Conservation (phyloP, 2,113 vertebrate genomes). For the Pampusana beccarii region DNA sequence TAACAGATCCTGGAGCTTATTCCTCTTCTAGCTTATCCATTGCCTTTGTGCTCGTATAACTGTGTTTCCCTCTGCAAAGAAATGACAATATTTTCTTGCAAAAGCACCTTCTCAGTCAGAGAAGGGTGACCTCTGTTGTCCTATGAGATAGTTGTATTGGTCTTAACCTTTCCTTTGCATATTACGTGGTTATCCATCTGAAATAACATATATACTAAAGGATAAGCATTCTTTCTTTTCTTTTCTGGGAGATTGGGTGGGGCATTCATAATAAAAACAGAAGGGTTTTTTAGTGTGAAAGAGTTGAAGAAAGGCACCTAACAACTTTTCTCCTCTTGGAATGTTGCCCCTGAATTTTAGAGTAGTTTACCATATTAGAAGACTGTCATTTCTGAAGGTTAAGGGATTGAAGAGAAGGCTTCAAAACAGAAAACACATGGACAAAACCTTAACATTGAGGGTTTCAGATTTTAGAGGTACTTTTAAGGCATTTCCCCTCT, state of each 20-base stretch:
- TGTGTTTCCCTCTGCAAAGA: background rate
- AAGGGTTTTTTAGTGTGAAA: background rate
- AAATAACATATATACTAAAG: background rate
- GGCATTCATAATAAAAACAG: background rate
- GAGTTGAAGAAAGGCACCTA: background rate
- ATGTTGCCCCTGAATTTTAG: background rate
- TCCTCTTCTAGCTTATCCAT: background rate
- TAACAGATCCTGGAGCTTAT: background rate
- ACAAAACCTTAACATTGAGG: background rate
- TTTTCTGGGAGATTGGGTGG: background rate
- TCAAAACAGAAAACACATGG: background rate
- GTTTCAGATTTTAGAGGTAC: background rate
- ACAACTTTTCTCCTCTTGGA: background rate
- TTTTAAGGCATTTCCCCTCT: background rate
- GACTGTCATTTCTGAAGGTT: background rate
- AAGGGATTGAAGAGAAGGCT: background rate
- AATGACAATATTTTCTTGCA: background rate
- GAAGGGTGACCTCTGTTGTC: background rate
- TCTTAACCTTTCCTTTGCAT: background rate
- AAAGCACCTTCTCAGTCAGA: background rate
- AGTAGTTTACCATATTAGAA: background rate
- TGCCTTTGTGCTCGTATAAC: background rate
- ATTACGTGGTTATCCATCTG: background rate
- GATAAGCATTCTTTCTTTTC: background rate
- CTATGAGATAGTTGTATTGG: background rate